A percentile compares a stretch with the other conserved stretches of the same genome.
These are phyloP conservation scores for Caenorhabditis uteleia DNA, from an alignment of 2,888 invertebrate genomes.

Conservation along the genomic window DNA sequence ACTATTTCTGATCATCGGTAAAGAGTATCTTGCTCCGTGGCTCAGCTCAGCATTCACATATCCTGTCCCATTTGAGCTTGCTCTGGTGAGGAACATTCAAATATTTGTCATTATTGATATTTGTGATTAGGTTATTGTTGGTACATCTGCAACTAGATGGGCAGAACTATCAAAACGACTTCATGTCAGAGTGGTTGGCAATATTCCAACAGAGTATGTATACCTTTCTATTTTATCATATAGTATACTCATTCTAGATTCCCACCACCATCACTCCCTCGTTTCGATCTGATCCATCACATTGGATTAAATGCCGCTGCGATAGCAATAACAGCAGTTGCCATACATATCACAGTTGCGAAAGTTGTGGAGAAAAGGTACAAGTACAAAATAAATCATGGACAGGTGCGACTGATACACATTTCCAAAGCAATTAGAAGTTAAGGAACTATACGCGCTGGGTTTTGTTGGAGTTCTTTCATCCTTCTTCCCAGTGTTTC, in stretches of 20 bases:
- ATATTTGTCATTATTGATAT: slow-evolving; percentile 12
- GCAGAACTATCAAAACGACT: slow-evolving; percentile 63
- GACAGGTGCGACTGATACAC: slow-evolving; percentile 46
- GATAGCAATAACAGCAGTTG: slow-evolving; percentile 64
- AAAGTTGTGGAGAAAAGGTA: slow-evolving; percentile 67
- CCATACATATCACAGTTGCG: slow-evolving; percentile 66
- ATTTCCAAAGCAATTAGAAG: slow-evolving; percentile 2
- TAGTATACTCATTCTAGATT: too few species aligned
- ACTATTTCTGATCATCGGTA: slow-evolving; percentile 57
- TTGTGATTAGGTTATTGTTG: slow-evolving; percentile 57
- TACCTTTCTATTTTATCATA: slow-evolving; percentile 1
- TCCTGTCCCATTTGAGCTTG: slow-evolving; percentile 66
- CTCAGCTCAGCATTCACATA: slow-evolving; percentile 63
- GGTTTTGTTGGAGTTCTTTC: slow-evolving; percentile 67
- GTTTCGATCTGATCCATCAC: slow-evolving; percentile 62
- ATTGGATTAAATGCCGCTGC: slow-evolving; percentile 60
- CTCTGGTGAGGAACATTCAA: slow-evolving; percentile 46
- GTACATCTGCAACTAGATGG: slow-evolving; percentile 67
- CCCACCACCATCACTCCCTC: slow-evolving; percentile 63
- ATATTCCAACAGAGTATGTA: slow-evolving; percentile 64
- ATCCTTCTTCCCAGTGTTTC: slow-evolving; percentile 67
- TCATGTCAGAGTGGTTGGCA: slow-evolving; percentile 63
- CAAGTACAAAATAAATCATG: slow-evolving; percentile 65
- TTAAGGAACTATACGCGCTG: slow-evolving; percentile 64
- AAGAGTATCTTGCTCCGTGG: slow-evolving; percentile 64